Base-by-base conservation (phyloP, 2,113 vertebrate genomes). In the Dendrocopos noguchii region DNA sequence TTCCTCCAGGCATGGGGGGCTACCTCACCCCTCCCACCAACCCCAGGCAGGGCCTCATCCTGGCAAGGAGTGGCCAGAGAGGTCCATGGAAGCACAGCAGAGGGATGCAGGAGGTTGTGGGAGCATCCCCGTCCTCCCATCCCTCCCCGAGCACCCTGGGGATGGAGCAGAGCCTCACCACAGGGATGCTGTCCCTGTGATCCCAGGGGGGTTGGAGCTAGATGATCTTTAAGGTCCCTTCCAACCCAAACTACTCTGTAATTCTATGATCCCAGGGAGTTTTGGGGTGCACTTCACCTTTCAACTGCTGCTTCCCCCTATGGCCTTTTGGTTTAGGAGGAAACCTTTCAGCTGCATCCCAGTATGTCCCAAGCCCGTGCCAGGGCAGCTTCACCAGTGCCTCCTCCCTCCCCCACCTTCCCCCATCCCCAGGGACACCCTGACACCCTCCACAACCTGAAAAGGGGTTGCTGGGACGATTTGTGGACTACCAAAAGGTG, bases 91-190 rank as follows among this genome's bases (percentile, higher is more conserved):
- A 66, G 56, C 6, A 0, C 0, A 2, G 52, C 8, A 0, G 24
- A 76, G 80, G 56, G 83, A 74, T 64, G 63, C 29, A 2, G 90
- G 64, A 59, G 47, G 14, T 20, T 39, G 33, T 0, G 3, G 72
- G 50, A 90, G 59, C 88, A 71, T 87, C 81, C 18, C 31, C 15
- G 1, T 39, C 46, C 36, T 63, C n/a, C 25, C 15, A 5, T 15
- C 55, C 28, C 19, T 75, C 18, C 0, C 0, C 12, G 16, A 68
- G 47, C 34, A 1, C 4, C 33, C 0, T 13, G 1, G 2, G 0
- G 36, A 12, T 21, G 88, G 4, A 63, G 56, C 66, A 7, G 5
- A 77, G 52, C 50, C 29, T n/a, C 29, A 7, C 22, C 67, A 18
- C 22, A 2, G 4, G 24, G 10, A 33, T 76, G 52, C 13, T 8